These are phyloP conservation scores for Sarcophaga subvicina DNA, from an alignment of 2,888 invertebrate genomes.

Conservation along the genomic window DNA sequence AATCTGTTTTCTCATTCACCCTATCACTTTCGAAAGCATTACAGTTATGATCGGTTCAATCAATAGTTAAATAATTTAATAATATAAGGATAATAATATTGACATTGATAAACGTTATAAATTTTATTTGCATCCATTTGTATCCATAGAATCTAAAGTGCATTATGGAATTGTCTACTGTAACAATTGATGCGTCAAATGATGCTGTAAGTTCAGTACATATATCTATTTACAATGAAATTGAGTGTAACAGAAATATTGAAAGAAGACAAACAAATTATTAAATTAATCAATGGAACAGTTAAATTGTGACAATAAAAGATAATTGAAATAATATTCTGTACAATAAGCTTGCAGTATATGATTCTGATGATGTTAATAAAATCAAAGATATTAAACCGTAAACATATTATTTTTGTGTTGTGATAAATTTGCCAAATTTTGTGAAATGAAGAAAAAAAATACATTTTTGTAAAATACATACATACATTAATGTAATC, in stretches of 20 bases:
- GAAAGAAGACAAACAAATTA: neutral
- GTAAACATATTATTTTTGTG: too few species aligned
- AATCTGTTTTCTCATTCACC: slow-evolving; percentile 60
- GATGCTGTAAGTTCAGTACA: slow-evolving; percentile 52
- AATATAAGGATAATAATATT: too few species aligned
- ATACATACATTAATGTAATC: too few species aligned
- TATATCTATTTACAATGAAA: neutral
- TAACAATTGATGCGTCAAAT: slow-evolving; percentile 66
- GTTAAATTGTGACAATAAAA: neutral
- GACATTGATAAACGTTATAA: too few species aligned
- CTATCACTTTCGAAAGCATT: slow-evolving; percentile 58
- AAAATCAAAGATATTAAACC: too few species aligned
- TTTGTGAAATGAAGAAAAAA: too few species aligned
- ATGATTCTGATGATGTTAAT: too few species aligned
- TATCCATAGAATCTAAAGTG: neutral
- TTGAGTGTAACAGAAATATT: neutral
- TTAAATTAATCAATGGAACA: neutral
- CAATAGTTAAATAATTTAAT: neutral
- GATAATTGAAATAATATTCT: too few species aligned
- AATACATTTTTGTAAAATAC: too few species aligned
- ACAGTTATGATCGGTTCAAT: slow-evolving; percentile 36
- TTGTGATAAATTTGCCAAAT: too few species aligned
- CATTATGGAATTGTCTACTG: slow-evolving; percentile 70
- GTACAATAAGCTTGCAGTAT: too few species aligned
- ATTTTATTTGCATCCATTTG: too few species aligned